Evolutionary conservation across 2,113 vertebrate species (phyloP), one percentile per base, ranked within the genome.

Genomic region (Platycercus adscitus): DNA sequence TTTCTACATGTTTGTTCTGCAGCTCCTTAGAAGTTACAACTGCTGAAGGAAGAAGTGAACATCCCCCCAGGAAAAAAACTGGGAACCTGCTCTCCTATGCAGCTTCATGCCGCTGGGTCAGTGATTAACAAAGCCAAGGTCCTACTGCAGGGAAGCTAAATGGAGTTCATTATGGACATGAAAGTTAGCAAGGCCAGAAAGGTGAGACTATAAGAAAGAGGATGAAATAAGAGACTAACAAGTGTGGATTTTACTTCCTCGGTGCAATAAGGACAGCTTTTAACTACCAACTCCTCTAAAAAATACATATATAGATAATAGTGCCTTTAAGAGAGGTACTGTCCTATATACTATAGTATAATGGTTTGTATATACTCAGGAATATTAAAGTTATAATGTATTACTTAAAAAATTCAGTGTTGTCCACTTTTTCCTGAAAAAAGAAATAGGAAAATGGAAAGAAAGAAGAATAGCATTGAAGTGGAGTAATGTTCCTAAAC

Each of bases 51-150:
- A 94, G 95, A 95, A 84, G 84, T 91, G 93, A 93, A 96, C 97
- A 96, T 86, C 86, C 56, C 33, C 56, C 56, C 81, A 92, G 78
- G 3, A 55, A 49, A 53, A 92, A 91, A 80, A 78, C 85, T 84
- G 61, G 44, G 9, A 82, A 63, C 60, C 47, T 68, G 91, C 75
- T 96, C 95, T 92, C 93, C 90, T 64, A 82, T 81, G 89, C 92
- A 83, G 94, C 92, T 95, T 94, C 91, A 56, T 7, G 16, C 89
- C 13, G 31, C 90, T 81, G 86, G 96, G 97, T 97, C 96, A 95
- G 89, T 96, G 97, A 97, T 97, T 96, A 95, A 97, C 90, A 97
- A 97, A 96, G 95, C 96, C 86, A 96, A 94, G 95, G 96, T 97
- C 94, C 91, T 96, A 72, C 94, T 92, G 90, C 90, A 94, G 93